A percentile compares a stretch with the other conserved stretches of the same genome.
Conservation (phyloP, 2,113 vertebrate genomes). For the Colossoma macropomum region DNA sequence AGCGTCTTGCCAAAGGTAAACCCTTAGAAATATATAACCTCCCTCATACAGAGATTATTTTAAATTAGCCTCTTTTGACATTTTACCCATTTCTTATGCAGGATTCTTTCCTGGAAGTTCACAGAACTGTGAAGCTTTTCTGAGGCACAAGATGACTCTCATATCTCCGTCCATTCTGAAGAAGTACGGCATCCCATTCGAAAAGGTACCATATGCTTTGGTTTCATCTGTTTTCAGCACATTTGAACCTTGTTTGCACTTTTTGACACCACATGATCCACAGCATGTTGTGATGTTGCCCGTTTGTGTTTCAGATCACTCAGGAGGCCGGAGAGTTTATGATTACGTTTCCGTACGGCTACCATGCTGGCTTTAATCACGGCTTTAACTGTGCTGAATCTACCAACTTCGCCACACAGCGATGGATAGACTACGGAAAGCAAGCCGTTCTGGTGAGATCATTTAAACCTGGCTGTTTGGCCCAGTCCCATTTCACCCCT, state of each 20-base stretch:
- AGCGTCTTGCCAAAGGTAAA: slow-evolving; percentile 94
- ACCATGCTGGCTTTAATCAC: slow-evolving; percentile 97
- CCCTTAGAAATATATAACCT: background rate
- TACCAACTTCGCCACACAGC: slow-evolving; percentile 93
- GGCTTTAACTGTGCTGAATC: slow-evolving; percentile 98
- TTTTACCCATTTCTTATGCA: slow-evolving; percentile 59
- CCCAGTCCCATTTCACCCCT: no score
- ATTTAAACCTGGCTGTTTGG: background rate
- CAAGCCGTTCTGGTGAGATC: slow-evolving; percentile 89
- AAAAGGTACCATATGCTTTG: slow-evolving; percentile 86
- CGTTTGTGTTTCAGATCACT: slow-evolving; percentile 80
- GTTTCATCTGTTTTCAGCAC: no score
- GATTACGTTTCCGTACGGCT: slow-evolving; percentile 95
- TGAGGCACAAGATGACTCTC: slow-evolving; percentile 98
- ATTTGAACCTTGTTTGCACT: no score
- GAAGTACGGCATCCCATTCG: slow-evolving; percentile 95
- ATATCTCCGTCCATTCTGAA: slow-evolving; percentile 96
- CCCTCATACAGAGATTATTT: background rate
- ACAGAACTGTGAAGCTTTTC: slow-evolving; percentile 95
- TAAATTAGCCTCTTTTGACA: background rate
- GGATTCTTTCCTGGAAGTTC: slow-evolving; percentile 97
- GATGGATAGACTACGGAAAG: slow-evolving; percentile 98
- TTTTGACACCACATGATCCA: no score
- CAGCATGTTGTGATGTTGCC: background rate
- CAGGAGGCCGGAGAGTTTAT: slow-evolving; percentile 97